phyloP scores from a whole-genome alignment of 1,140 invertebrate genomes.

The Battus philenor region DNA sequence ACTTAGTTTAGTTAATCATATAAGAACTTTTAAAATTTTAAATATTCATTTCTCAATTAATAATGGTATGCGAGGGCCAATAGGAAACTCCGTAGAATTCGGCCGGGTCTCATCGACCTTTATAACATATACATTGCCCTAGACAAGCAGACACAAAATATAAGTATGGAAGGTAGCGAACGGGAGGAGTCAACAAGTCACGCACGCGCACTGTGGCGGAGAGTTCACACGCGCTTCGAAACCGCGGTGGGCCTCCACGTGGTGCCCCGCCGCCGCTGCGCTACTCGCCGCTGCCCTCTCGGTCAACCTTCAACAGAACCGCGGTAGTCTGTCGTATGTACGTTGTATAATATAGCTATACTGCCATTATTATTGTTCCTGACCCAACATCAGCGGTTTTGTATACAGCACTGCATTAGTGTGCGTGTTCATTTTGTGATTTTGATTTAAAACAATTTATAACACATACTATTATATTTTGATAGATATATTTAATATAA shows the following conservation, averaged over 20 bases:
- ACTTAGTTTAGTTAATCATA: no score
- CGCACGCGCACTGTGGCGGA: constrained; percentile 60
- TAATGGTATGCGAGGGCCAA: constrained; percentile 15
- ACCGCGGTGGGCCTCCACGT: constrained; percentile 62
- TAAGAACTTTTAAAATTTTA: no score
- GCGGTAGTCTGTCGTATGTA: constrained; percentile 41
- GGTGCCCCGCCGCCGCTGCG: constrained; percentile 35
- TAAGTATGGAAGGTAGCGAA: constrained; percentile 20
- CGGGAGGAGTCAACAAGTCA: constrained; percentile 36
- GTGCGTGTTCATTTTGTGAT: constrained; percentile 1
- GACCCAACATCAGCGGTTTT: constrained; percentile 13
- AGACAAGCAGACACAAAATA: constrained; percentile 50
- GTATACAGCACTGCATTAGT: constrained; percentile 6
- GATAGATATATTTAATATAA: no score
- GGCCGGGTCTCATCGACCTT: constrained; percentile 9
- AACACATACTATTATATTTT: no score
- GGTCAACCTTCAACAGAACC: constrained; percentile 48
- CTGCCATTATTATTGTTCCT: constrained; percentile 28
- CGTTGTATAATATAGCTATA: constrained; percentile 25
- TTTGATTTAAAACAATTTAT: background rate
- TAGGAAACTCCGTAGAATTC: constrained; percentile 4
- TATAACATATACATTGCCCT: constrained; percentile 42
- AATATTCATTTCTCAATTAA: no score
- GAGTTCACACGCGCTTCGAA: constrained; percentile 59
- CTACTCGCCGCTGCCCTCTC: constrained; percentile 29